phyloP scores from a whole-genome alignment of 64 coral and sea anemone genomes.

The Pocillopora damicornis region DNA sequence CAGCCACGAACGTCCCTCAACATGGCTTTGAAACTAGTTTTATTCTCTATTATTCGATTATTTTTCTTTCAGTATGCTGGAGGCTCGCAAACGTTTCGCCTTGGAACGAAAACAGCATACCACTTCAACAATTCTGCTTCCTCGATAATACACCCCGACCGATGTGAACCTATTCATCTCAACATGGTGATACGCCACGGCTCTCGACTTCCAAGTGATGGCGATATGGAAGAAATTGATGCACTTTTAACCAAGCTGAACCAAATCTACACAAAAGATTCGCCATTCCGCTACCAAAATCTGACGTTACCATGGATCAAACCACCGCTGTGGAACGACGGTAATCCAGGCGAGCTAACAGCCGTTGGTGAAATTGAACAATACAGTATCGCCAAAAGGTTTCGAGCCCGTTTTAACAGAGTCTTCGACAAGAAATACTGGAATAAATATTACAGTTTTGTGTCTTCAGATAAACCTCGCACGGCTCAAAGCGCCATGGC shows the following conservation, averaged over 20 bases:
- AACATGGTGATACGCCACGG: constrained; percentile 72
- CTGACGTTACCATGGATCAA: constrained; percentile 43
- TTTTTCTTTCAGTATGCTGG: neutral
- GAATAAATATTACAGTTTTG: constrained; percentile 60
- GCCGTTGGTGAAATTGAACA: constrained; percentile 38
- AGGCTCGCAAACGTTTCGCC: neutral
- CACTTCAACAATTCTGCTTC: constrained; percentile 7
- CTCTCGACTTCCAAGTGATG: constrained; percentile 50
- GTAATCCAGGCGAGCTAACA: constrained; percentile 41
- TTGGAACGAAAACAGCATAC: constrained; percentile 55
- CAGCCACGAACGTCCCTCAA: neutral
- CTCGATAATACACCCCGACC: neutral
- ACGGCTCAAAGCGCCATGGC: constrained; percentile 53
- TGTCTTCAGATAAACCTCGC: constrained; percentile 21
- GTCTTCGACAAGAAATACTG: constrained; percentile 52
- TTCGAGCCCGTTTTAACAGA: constrained; percentile 24
- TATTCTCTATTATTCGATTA: neutral
- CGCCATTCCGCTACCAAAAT: constrained; percentile 49
- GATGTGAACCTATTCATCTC: constrained; percentile 51
- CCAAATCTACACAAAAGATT: constrained; percentile 16
- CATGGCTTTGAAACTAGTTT: neutral
- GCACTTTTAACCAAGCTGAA: constrained; percentile 54
- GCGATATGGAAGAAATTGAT: constrained; percentile 15
- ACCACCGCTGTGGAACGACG: constrained; percentile 24
- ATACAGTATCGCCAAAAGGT: constrained; percentile 58